Conservation (phyloP, 2,888 invertebrate genomes). For the Monopis laevigella region DNA sequence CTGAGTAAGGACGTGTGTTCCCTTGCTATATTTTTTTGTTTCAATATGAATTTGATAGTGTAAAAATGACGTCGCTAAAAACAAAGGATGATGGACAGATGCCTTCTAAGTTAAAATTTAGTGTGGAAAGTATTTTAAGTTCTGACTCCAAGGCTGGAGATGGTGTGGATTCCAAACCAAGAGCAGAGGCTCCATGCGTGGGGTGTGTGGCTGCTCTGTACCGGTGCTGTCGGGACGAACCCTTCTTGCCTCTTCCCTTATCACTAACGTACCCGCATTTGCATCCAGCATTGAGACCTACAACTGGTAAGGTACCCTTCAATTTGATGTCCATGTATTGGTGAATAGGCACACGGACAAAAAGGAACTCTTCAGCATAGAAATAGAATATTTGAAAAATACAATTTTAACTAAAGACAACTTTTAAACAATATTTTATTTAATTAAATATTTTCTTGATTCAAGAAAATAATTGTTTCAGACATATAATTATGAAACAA, state of each 20-base stretch:
- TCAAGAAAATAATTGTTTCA: too few relatives aligned
- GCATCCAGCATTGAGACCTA: slow-evolving; percentile 54
- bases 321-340: too few relatives aligned
- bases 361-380: too few relatives aligned
- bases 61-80: slow-evolving; percentile 8
- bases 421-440: too few relatives aligned
- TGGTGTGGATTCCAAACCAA: slow-evolving; percentile 14
- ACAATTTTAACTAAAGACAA: too few relatives aligned
- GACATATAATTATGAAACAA: too few relatives aligned
- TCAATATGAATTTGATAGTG: not conserved
- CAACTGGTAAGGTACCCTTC: slow-evolving; percentile 38
- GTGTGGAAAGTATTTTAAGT: slow-evolving; percentile 72
- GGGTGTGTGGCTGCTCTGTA: slow-evolving; percentile 73
- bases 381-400: too few relatives aligned
- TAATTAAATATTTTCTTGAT: too few relatives aligned
- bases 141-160: slow-evolving; percentile 15
- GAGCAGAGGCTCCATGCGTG: slow-evolving; percentile 60
- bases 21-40: not conserved
- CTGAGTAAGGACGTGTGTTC: not conserved
- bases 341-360: too few relatives aligned
- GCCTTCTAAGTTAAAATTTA: slow-evolving; percentile 70
- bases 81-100: not conserved
- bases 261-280: slow-evolving; percentile 49
- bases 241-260: slow-evolving; percentile 38
- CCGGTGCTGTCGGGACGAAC: slow-evolving; percentile 67